Evolutionary conservation across 2,797 vertebrate genomes (phyloP).

Genomic region (Tachyglossus aculeatus): DNA sequence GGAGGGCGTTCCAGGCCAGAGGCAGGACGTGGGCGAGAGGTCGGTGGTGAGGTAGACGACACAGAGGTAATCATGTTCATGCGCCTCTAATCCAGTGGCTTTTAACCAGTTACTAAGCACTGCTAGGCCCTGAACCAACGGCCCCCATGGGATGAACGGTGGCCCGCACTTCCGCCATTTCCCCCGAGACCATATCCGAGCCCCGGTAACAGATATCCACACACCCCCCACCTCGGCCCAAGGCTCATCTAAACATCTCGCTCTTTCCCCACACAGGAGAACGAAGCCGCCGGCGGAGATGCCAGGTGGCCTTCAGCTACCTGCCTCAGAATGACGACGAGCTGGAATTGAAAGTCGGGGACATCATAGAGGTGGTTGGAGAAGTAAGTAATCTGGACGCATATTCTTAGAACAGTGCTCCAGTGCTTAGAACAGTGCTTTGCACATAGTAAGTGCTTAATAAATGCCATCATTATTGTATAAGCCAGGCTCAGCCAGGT

Average conservation of each 20-base stretch:
- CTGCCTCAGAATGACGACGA: slow-evolving; percentile 96
- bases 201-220: slow-evolving; percentile 51
- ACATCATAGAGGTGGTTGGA: slow-evolving; percentile 91
- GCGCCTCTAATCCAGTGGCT: slow-evolving; percentile 56
- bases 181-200: slow-evolving; percentile 33
- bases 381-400: slow-evolving; percentile 86
- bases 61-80: slow-evolving; percentile 56
- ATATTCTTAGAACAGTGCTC: too few relatives aligned
- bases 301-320: slow-evolving; percentile 97
- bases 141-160: slow-evolving; percentile 35
- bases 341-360: slow-evolving; percentile 93
- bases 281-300: slow-evolving; percentile 88
- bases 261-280: slow-evolving; percentile 76
- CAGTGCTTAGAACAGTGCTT: too few relatives aligned
- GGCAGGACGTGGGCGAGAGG: too few relatives aligned
- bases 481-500: too few relatives aligned
- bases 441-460: too few relatives aligned
- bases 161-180: slow-evolving; percentile 31
- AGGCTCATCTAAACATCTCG: slow-evolving; percentile 31
- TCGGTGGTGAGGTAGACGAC: too few relatives aligned
- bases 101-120: slow-evolving; percentile 52
- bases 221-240: slow-evolving; percentile 38
- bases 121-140: slow-evolving; percentile 43
- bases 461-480: too few relatives aligned
- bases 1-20: too few relatives aligned